Evolutionary conservation across 2,888 invertebrate genomes (phyloP), one percentile per base, ranked within the genome.

Genomic region (Acanthococcus lagerstroemiae): DNA sequence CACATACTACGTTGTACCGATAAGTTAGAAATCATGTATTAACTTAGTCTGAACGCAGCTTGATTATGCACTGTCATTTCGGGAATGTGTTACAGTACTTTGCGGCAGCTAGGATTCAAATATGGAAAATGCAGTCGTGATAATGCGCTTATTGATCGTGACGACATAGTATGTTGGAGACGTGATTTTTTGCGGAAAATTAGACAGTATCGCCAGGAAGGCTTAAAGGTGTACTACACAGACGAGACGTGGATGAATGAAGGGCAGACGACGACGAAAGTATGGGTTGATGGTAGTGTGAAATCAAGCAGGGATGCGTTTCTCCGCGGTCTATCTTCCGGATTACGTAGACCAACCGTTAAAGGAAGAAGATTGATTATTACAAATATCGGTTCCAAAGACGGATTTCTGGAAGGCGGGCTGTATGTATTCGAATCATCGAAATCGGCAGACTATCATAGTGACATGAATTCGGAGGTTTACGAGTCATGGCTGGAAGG

Each of bases 401-500:
- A 37, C 21, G 56, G 56, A 22, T 56, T 37, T 21, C 21, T 56
- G 1, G 37, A 44, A 2, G 44, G 22, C 3, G 56, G 44, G 1
- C 1, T 37, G n/a, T 21, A 22, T 1, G 4, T 30, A 1, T 56
- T 21, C 22, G 6, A 21, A 5, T 15, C 21, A 21, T 44, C 15
- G 15, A 61, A 67, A 61, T n/a, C 30, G 1, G 26, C n/a, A 15
- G 67, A 67, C 25, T 67, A 67, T 27, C 67, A 63, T 27, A 46
- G 19, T 4, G 55, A 67, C n/a, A 67, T 61, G 67, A 48, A 55
- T 25, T 22, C 27, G 1, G 63, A 50, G 1, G 37, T 57, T 4
- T 67, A 24, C 44, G 58, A 67, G 54, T 12, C 15, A 27, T 67
- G 67, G 67, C 58, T 67, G 25, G 12, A 30, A 17, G 56, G 48